Percentiles rank a stretch among this genome's conserved stretches.
These are phyloP conservation scores for Takifugu ocellatus DNA, from an alignment of 2,797 vertebrate species.

Conservation along the genomic window DNA sequence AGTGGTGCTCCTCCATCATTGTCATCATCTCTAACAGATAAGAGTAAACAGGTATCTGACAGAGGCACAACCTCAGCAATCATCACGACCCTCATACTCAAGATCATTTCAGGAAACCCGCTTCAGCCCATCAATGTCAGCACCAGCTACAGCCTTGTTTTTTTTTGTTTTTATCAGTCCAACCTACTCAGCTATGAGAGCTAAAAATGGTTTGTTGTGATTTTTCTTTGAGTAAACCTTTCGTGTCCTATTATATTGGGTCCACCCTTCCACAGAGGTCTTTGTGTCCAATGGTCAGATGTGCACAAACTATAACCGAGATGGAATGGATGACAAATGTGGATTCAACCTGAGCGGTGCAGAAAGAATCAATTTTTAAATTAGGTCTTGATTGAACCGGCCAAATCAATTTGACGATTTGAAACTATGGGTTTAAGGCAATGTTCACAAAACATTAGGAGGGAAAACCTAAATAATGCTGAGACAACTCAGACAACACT, in stretches of 20 bases:
- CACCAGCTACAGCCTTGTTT: slow-evolving; percentile 4
- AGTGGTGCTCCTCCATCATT: slow-evolving; percentile 28
- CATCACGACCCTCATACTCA: slow-evolving; percentile 1
- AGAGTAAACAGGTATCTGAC: background rate
- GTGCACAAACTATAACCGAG: slow-evolving; percentile 7
- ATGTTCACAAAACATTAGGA: slow-evolving; percentile 13
- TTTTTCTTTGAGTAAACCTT: too few species aligned
- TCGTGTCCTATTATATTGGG: too few species aligned
- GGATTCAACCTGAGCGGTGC: slow-evolving; percentile 4
- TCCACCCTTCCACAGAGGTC: too few species aligned
- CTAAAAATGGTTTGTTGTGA: too few species aligned
- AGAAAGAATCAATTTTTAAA: slow-evolving; percentile 30
- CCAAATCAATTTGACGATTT: slow-evolving; percentile 17
- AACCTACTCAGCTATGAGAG: too few species aligned
- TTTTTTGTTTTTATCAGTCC: too few species aligned
- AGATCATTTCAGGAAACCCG: slow-evolving; percentile 14
- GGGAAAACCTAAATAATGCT: too few species aligned
- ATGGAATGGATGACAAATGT: slow-evolving; percentile 19
- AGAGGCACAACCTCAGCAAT: background rate
- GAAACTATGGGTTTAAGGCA: slow-evolving; percentile 8
- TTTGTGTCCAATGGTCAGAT: too few species aligned
- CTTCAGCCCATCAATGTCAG: background rate
- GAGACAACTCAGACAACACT: too few species aligned
- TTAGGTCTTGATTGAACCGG: slow-evolving; percentile 21
- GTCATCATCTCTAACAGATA: slow-evolving; percentile 31